A percentile compares a stretch with the other conserved stretches of the same genome.
phyloP scores from a whole-genome alignment of 2,113 vertebrate genomes.

The Odocoileus virginianus region DNA sequence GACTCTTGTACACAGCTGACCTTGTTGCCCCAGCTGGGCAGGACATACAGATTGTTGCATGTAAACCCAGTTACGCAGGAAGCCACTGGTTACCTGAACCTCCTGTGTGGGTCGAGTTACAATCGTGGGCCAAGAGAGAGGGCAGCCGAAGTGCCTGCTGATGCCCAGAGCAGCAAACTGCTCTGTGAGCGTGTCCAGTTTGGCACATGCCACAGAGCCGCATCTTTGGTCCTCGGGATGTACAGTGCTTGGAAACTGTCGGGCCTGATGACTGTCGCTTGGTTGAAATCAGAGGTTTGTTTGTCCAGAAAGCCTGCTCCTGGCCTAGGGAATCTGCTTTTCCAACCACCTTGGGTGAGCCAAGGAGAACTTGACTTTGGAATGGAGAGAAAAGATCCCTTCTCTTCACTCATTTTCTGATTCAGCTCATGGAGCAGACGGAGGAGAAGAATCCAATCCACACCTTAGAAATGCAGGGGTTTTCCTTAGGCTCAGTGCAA shows the following conservation, averaged over 20 bases:
- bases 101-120: neutral
- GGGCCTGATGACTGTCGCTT: too few relatives aligned
- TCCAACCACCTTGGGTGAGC: neutral
- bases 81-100: neutral
- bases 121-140: neutral
- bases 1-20: neutral
- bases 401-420: neutral
- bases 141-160: neutral
- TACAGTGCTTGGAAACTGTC: neutral
- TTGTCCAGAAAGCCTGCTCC: accelerated
- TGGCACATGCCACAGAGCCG: accelerated
- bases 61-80: neutral
- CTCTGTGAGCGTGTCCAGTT: accelerated
- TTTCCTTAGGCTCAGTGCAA: neutral
- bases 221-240: neutral
- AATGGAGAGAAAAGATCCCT: neutral
- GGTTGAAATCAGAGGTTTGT: neutral
- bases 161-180: accelerated
- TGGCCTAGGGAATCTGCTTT: neutral
- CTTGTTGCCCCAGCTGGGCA: neutral
- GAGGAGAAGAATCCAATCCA: neutral
- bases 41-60: neutral
- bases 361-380: neutral
- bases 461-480: neutral
- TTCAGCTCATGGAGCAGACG: neutral